Evolutionary conservation across 2,888 invertebrate genomes (phyloP).

Genomic region (Zootermopsis nevadensis): DNA sequence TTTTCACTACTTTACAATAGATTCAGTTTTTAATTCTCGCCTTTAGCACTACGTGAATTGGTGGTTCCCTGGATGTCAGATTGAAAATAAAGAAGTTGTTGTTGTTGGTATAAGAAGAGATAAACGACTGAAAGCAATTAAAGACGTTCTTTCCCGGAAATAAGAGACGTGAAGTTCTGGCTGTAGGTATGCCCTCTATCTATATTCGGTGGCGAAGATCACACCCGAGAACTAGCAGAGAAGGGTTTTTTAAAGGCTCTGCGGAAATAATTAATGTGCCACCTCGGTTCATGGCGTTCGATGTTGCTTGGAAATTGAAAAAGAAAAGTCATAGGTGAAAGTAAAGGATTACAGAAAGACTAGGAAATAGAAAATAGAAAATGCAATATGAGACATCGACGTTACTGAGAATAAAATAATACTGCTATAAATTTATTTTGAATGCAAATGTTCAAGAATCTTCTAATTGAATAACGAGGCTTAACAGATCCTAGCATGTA

Average conservation of each 20-base stretch:
- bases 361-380: too few species aligned
- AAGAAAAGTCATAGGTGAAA: too few species aligned
- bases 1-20: neutral
- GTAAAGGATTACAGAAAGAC: too few species aligned
- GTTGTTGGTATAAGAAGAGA: slow-evolving; percentile 34
- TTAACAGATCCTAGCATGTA: too few species aligned
- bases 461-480: too few species aligned
- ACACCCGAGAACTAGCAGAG: too few species aligned
- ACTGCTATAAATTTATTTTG: too few species aligned
- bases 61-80: neutral
- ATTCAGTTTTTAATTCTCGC: neutral
- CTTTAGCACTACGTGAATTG: neutral
- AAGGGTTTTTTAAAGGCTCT: neutral
- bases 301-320: neutral
- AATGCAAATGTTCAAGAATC: too few species aligned
- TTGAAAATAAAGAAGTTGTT: too few species aligned
- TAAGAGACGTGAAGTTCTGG: slow-evolving; percentile 29
- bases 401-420: too few species aligned
- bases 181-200: neutral
- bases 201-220: neutral
- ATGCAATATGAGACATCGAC: too few species aligned
- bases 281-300: neutral
- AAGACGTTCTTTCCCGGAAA: slow-evolving; percentile 44
- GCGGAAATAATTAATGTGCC: neutral
- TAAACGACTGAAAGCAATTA: slow-evolving; percentile 48